Conservation (phyloP, 2,888 invertebrate genomes). For the Lasius fuliginosus region DNA sequence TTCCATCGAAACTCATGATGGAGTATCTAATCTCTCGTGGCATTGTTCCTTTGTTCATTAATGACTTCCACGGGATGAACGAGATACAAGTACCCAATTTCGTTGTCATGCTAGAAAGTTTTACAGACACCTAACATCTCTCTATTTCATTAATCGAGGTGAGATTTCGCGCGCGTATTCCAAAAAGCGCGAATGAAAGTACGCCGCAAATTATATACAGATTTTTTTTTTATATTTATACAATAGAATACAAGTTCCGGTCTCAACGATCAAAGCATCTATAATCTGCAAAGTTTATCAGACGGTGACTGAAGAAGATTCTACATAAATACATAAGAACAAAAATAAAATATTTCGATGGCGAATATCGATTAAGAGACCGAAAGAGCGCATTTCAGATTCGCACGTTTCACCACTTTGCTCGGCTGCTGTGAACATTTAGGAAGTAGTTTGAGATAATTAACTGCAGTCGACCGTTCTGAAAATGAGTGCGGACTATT, state of each 20-base stretch:
- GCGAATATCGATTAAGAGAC: neutral
- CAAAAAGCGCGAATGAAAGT: constrained; percentile 27
- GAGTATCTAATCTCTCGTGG: neutral
- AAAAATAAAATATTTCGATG: neutral
- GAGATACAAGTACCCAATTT: neutral
- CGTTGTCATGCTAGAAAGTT: constrained; percentile 41
- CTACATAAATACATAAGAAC: no score
- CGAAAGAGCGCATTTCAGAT: constrained; percentile 26
- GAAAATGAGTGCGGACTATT: constrained; percentile 59
- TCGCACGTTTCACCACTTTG: constrained; percentile 53
- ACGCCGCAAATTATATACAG: neutral
- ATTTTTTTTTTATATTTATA: neutral
- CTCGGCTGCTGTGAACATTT: constrained; percentile 46
- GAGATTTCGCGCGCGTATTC: constrained; percentile 31
- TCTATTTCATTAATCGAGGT: constrained; percentile 39
- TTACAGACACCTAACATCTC: constrained; percentile 21
- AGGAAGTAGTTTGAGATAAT: constrained; percentile 61
- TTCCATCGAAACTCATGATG: neutral
- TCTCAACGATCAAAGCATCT: neutral
- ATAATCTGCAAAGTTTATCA: neutral
- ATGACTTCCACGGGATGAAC: neutral
- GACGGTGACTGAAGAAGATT: neutral
- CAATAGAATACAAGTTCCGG: neutral
- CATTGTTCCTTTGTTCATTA: constrained; percentile 43
- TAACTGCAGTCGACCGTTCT: constrained; percentile 56